phyloP scores from a whole-genome alignment of 1,140 invertebrate genomes.

The Nasonia longicornis region DNA sequence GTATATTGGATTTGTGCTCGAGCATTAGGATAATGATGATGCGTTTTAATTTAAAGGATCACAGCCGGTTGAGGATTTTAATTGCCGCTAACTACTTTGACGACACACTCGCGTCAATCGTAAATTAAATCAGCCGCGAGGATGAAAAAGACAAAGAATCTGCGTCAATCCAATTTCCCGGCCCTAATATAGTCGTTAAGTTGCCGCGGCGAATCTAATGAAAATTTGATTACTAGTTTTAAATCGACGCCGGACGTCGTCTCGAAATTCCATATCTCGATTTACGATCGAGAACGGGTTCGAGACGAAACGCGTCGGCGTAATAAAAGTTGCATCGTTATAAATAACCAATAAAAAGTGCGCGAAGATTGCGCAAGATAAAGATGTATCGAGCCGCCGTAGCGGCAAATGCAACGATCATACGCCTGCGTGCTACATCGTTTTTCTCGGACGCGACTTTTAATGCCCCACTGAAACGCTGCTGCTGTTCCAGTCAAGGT shows the following conservation, averaged over 20 bases:
- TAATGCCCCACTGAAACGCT: neutral
- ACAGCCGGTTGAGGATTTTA: too few species aligned
- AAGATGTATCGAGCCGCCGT: conserved; percentile 28
- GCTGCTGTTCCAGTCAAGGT: neutral
- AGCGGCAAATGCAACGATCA: conserved; percentile 5
- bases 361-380: conserved; percentile 29
- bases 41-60: too few species aligned
- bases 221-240: conserved; percentile 32
- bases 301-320: neutral
- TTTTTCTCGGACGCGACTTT: conserved; percentile 28
- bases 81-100: neutral
- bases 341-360: conserved; percentile 34
- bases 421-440: neutral
- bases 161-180: neutral
- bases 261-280: neutral
- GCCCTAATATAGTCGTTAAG: neutral
- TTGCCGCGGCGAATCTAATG: conserved; percentile 10
- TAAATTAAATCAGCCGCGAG: too few species aligned
- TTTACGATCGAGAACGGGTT: neutral
- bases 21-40: too few species aligned
- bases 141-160: neutral
- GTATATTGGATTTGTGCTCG: too few species aligned
- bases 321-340: conserved; percentile 32
- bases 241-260: conserved; percentile 3
- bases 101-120: neutral